Evolutionary conservation across 2,113 vertebrate genomes (phyloP).

Genomic region (Aptenodytes forsteri): DNA sequence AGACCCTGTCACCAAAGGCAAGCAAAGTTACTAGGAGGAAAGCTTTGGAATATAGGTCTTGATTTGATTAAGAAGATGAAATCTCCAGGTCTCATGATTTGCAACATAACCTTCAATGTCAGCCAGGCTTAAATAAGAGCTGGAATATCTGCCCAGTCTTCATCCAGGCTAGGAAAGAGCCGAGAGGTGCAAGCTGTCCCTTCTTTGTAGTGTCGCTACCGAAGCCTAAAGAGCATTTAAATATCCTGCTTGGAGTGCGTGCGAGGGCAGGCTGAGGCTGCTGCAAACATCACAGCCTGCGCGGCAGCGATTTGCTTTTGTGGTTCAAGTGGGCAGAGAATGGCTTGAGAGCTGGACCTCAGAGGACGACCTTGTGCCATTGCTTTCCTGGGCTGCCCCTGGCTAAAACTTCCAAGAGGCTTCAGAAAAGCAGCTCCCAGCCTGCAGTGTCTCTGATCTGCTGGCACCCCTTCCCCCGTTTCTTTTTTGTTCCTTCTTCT

Average conservation of each 20-base stretch:
- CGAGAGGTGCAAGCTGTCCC: background rate
- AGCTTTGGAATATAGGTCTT: background rate
- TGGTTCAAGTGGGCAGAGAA: background rate
- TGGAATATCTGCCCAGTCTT: background rate
- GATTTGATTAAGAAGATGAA: background rate
- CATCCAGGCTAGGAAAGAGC: background rate
- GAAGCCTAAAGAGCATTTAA: background rate
- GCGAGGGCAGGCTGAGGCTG: background rate
- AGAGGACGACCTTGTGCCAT: background rate
- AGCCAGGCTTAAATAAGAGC: background rate
- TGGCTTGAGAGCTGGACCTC: background rate
- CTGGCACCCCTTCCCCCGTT: background rate
- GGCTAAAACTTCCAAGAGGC: background rate
- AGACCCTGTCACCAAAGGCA: background rate
- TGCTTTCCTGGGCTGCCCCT: background rate
- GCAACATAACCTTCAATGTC: background rate
- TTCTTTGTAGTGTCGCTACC: background rate
- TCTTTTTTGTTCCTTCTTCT: conserved; percentile 10
- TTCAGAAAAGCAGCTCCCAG: background rate
- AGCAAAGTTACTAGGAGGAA: background rate
- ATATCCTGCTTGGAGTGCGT: background rate
- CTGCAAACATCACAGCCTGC: background rate
- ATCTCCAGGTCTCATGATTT: background rate
- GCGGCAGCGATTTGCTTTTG: fast-evolving
- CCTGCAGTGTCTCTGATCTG: background rate